A percentile compares a stretch with the other conserved stretches of the same genome.
These are phyloP conservation scores for Panurus biarmicus DNA, from an alignment of 2,113 vertebrate genomes.

Conservation along the genomic window DNA sequence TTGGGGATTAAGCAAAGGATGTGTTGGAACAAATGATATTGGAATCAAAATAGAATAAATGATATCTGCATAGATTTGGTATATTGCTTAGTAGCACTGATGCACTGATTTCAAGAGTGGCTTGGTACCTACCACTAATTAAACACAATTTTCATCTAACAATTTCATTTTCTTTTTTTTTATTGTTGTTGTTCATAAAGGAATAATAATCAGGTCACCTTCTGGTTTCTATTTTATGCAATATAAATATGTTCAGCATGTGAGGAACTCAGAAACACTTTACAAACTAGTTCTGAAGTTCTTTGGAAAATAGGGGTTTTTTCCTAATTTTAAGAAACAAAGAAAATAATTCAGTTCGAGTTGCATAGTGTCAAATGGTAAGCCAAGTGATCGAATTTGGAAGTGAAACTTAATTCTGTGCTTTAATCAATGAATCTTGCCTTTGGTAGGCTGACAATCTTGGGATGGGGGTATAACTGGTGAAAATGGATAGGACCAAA, in stretches of 20 bases:
- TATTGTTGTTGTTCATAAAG: neutral
- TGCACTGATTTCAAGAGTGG: neutral
- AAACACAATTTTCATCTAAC: neutral
- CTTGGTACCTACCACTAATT: slow-evolving; percentile 1
- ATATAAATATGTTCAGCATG: neutral
- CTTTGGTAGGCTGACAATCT: neutral
- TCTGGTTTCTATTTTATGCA: neutral
- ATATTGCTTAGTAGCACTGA: neutral
- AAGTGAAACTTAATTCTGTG: neutral
- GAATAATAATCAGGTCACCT: neutral
- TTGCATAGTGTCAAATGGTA: neutral
- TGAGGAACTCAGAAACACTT: neutral
- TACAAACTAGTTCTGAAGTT: neutral
- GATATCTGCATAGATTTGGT: neutral
- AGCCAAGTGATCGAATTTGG: neutral
- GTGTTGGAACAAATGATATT: neutral
- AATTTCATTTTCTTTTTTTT: neutral
- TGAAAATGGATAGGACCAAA: neutral
- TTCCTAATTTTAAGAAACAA: neutral
- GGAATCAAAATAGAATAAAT: neutral
- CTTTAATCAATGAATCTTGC: neutral
- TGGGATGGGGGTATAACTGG: neutral
- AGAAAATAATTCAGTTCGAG: neutral
- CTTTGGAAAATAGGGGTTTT: neutral
- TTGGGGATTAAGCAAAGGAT: neutral